A percentile compares a stretch with the other conserved stretches of the same genome.
phyloP scores from a whole-genome alignment of 2,888 invertebrate genomes.

The Galerucella nymphaeae region DNA sequence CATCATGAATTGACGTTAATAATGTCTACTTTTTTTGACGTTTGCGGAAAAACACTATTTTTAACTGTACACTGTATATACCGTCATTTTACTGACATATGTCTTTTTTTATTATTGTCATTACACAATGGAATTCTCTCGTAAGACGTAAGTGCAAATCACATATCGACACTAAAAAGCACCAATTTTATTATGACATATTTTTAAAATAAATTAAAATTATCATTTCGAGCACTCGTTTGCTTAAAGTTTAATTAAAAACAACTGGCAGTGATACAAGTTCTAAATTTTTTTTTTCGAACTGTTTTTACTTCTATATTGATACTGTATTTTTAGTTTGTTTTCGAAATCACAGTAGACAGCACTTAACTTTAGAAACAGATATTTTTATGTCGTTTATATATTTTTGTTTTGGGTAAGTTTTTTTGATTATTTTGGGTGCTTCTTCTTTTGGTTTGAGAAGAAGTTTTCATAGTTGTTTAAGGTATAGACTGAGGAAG shows the following conservation, averaged over 20 bases:
- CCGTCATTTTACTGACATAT: neutral
- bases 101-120: constrained; percentile 7
- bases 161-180: constrained; percentile 2
- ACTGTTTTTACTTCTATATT: constrained; percentile 25
- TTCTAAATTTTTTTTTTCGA: constrained; percentile 27
- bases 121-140: neutral
- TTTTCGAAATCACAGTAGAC: constrained; percentile 29
- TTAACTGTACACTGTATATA: neutral
- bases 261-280: constrained; percentile 45
- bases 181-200: neutral
- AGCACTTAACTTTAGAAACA: neutral
- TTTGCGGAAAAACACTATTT: no score
- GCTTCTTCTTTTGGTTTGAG: neutral
- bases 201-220: constrained; percentile 17
- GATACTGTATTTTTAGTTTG: constrained; percentile 31
- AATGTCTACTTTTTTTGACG: no score
- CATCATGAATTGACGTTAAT: no score
- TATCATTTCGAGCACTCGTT: constrained; percentile 36
- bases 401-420: constrained; percentile 18
- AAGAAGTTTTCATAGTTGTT: neutral
- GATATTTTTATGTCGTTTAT: constrained; percentile 6
- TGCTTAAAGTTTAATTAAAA: constrained; percentile 21
- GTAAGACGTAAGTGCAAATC: constrained; percentile 10
- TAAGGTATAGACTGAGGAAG: no score
- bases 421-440: neutral